Conservation (phyloP, 2,888 invertebrate genomes). For the Listrodromus nycthemerus region DNA sequence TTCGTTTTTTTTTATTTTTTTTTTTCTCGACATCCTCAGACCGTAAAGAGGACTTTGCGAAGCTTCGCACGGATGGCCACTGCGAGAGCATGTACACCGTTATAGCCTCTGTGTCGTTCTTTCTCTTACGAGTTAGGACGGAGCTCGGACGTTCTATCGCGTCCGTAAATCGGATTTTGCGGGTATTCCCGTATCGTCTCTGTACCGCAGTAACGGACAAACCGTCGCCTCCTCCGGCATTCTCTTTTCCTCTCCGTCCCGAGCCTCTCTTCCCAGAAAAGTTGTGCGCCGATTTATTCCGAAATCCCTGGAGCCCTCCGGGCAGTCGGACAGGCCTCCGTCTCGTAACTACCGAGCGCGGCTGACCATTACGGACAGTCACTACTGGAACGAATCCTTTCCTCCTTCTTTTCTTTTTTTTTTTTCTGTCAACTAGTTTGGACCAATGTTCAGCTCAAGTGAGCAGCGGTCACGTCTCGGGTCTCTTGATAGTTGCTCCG, state of each 20-base stretch:
- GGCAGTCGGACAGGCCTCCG: slow-evolving; percentile 24
- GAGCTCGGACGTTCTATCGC: slow-evolving; percentile 57
- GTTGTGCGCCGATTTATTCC: slow-evolving; percentile 64
- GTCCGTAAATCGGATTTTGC: slow-evolving; percentile 67
- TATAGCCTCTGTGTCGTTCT: slow-evolving; percentile 22
- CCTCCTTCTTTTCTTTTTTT: neutral
- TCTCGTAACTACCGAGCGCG: slow-evolving; percentile 56
- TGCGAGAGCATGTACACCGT: slow-evolving; percentile 3
- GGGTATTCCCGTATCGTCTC: slow-evolving; percentile 64
- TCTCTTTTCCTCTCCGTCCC: slow-evolving; percentile 19
- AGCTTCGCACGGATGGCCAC: slow-evolving; percentile 47
- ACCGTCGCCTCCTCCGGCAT: slow-evolving; percentile 37
- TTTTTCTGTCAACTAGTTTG: neutral
- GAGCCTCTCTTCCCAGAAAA: slow-evolving; percentile 51
- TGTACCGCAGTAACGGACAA: slow-evolving; percentile 45
- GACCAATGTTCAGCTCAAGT: slow-evolving; percentile 20
- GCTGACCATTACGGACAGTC: slow-evolving; percentile 63
- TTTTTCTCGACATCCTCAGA: slow-evolving; percentile 43
- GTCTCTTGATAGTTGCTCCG: slow-evolving; percentile 3
- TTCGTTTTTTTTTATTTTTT: slow-evolving; percentile 28
- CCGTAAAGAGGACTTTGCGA: slow-evolving; percentile 62
- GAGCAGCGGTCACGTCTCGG: slow-evolving; percentile 40
- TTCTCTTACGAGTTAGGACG: slow-evolving; percentile 46
- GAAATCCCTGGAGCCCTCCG: slow-evolving; percentile 54
- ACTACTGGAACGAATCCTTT: slow-evolving; percentile 52